Conservation (phyloP, 2,888 invertebrate genomes). For the Drosophila bunnanda region DNA sequence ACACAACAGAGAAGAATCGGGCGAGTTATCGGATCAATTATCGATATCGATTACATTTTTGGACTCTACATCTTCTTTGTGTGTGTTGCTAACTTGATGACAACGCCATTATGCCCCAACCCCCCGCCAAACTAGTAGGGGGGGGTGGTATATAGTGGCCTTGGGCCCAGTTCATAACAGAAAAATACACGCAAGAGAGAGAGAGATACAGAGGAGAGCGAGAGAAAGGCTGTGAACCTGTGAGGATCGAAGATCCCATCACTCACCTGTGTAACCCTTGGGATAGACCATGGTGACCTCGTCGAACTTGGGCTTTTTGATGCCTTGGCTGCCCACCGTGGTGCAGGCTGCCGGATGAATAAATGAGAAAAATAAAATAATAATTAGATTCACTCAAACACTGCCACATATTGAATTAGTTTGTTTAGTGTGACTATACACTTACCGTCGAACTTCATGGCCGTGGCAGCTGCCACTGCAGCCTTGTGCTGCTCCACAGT, state of each 20-base stretch:
- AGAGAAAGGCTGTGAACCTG: constrained; percentile 11
- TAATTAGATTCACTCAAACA: too few relatives aligned
- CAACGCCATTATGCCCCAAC: constrained; percentile 42
- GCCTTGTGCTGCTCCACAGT: constrained; percentile 95
- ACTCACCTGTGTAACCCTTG: constrained; percentile 91
- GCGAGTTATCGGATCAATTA: not conserved
- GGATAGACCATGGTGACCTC: constrained; percentile 89
- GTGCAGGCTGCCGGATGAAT: constrained; percentile 86
- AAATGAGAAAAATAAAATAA: not conserved
- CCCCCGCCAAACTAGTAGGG: constrained; percentile 5
- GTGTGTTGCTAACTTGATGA: constrained; percentile 60
- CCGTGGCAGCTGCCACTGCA: constrained; percentile 91
- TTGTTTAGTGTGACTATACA: too few relatives aligned
- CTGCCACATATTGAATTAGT: too few relatives aligned
- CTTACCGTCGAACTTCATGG: constrained; percentile 93
- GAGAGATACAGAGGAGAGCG: constrained; percentile 17
- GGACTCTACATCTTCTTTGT: constrained; percentile 28
- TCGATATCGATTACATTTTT: not conserved
- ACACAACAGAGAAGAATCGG: constrained; percentile 43
- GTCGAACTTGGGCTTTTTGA: constrained; percentile 91
- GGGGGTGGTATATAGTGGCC: constrained; percentile 48
- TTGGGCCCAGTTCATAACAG: constrained; percentile 77
- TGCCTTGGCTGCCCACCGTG: constrained; percentile 87
- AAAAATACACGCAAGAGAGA: constrained; percentile 63
- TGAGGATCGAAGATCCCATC: constrained; percentile 4